Conservation (phyloP, 2,797 vertebrate species). For the Centroberyx gerrardi region DNA sequence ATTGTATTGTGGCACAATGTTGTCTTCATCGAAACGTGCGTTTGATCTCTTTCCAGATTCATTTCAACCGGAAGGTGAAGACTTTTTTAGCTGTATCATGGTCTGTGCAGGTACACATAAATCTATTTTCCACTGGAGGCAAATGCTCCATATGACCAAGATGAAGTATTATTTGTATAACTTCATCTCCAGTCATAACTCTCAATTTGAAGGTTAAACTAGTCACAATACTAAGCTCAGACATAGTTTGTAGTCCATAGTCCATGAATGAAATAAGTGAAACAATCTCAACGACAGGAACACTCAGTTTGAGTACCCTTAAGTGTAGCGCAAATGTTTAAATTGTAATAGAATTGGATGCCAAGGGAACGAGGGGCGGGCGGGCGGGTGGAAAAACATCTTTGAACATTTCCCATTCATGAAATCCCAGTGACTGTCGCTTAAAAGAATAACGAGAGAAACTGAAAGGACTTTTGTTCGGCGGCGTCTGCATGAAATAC, state of each 20-base stretch:
- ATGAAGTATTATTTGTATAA: conserved; percentile 38
- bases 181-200: conserved; percentile 27
- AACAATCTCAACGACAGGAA: neutral
- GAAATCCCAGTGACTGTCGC: conserved; percentile 43
- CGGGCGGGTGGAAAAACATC: conserved; percentile 10
- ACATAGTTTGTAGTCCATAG: too few relatives aligned
- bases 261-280: too few relatives aligned
- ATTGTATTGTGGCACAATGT: conserved; percentile 52
- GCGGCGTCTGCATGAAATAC: conserved; percentile 67
- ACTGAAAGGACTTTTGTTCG: conserved; percentile 36
- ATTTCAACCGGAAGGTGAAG: conserved; percentile 35
- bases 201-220: conserved; percentile 28
- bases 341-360: conserved; percentile 24
- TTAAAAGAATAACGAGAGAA: conserved; percentile 32
- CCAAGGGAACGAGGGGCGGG: conserved; percentile 11
- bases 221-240: too few relatives aligned
- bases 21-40: conserved; percentile 24
- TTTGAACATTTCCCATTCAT: conserved; percentile 44
- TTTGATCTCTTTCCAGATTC: conserved; percentile 17
- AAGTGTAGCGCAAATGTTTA: conserved; percentile 49
- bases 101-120: conserved; percentile 11
- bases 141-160: neutral
- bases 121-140: neutral
- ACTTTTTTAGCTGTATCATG: conserved; percentile 35
- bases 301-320: neutral